Conservation (phyloP, 2,888 invertebrate species). For the Teleiodes luculella region DNA sequence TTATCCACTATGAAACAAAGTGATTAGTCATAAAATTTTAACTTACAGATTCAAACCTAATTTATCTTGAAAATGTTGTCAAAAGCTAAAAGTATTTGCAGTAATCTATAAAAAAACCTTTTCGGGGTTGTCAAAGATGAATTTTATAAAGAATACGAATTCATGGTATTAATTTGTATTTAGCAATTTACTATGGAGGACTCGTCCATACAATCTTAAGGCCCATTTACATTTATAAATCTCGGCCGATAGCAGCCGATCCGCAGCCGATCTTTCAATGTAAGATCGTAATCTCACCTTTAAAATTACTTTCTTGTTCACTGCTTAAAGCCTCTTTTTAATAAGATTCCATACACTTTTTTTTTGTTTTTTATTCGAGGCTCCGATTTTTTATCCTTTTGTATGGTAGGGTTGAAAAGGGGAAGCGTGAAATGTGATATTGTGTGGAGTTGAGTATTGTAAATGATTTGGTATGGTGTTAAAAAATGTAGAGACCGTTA, state of each 20-base stretch:
- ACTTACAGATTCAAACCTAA: too few species aligned
- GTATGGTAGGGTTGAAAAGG: conserved; percentile 42
- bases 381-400: not conserved
- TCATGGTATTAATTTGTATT: too few species aligned
- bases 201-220: too few species aligned
- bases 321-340: conserved; percentile 20
- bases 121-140: too few species aligned
- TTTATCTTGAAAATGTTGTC: too few species aligned
- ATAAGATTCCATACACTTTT: conserved; percentile 41
- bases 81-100: too few species aligned
- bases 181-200: too few species aligned
- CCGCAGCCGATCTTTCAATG: conserved; percentile 11
- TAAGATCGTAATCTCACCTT: conserved; percentile 31
- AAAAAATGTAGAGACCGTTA: not conserved
- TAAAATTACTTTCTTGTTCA: conserved; percentile 24
- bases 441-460: conserved; percentile 17
- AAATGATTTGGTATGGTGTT: conserved; percentile 15
- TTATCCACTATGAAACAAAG: too few species aligned
- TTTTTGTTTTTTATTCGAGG: conserved; percentile 21
- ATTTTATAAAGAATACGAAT: too few species aligned
- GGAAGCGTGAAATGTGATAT: conserved; percentile 44
- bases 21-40: too few species aligned
- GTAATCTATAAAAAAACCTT: too few species aligned
- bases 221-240: not conserved
- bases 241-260: not conserved